A percentile compares a stretch with the other conserved stretches of the same genome.
These are phyloP conservation scores for Aricia agestis DNA, from an alignment of 1,140 invertebrate genomes.

Conservation along the genomic window DNA sequence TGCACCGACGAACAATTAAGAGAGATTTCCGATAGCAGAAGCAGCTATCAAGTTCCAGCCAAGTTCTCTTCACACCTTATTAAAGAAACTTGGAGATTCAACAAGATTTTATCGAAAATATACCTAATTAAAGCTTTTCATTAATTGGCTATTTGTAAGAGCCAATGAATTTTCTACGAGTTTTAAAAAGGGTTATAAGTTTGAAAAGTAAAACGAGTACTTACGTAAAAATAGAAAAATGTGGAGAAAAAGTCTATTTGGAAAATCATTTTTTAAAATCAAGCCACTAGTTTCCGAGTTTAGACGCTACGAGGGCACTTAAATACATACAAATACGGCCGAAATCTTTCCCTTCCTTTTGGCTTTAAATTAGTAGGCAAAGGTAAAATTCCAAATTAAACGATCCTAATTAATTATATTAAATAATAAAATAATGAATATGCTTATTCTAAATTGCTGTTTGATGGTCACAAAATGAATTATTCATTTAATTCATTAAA, in stretches of 20 bases:
- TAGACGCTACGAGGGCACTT: no score
- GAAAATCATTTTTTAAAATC: no score
- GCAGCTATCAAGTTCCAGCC: slow-evolving; percentile 47
- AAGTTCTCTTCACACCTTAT: slow-evolving; percentile 65
- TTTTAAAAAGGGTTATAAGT: not conserved
- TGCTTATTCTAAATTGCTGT: not conserved
- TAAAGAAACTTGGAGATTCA: slow-evolving; percentile 42
- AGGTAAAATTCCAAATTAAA: not conserved
- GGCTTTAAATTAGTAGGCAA: not conserved
- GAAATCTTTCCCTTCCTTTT: no score
- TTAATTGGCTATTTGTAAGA: not conserved
- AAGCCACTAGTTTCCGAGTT: no score
- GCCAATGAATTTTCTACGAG: not conserved
- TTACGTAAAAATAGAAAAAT: no score
- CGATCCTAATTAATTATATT: not conserved
- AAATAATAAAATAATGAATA: not conserved
- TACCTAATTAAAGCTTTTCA: not conserved
- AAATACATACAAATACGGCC: no score
- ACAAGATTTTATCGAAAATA: slow-evolving; percentile 8
- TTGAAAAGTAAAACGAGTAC: no score
- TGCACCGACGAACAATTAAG: slow-evolving; percentile 65
- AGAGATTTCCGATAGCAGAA: slow-evolving; percentile 66
- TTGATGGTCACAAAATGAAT: not conserved
- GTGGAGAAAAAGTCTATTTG: no score
- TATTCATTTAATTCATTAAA: not conserved